phyloP scores from a whole-genome alignment of 2,113 vertebrate species.

The Orycteropus afer region DNA sequence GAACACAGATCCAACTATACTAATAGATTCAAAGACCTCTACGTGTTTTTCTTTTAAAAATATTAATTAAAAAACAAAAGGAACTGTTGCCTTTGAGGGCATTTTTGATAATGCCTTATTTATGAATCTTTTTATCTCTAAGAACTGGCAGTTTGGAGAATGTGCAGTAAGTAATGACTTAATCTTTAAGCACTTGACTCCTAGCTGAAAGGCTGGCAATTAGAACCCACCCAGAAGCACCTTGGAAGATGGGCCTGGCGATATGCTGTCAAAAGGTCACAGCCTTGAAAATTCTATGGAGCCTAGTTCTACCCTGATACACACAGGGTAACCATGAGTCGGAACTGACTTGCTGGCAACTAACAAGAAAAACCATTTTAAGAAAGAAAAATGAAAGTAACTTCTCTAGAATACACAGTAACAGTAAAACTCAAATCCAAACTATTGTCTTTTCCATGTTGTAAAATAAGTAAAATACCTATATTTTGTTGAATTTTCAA shows the following conservation, averaged over 20 bases:
- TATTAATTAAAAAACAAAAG: background rate
- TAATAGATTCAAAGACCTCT: background rate
- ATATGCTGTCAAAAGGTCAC: background rate
- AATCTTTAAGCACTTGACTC: background rate
- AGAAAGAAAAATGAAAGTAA: conserved; percentile 53
- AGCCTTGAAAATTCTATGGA: no score
- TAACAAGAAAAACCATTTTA: background rate
- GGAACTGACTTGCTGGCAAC: background rate
- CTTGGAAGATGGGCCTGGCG: background rate
- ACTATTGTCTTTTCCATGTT: conserved; percentile 15
- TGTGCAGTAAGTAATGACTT: background rate
- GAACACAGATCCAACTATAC: background rate
- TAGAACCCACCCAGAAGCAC: background rate
- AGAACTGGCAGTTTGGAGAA: background rate
- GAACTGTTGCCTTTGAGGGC: background rate
- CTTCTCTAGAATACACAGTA: background rate
- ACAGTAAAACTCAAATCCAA: conserved; percentile 45
- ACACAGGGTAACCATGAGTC: background rate
- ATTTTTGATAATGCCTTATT: conserved; percentile 8
- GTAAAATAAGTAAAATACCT: conserved; percentile 81
- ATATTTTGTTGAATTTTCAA: conserved; percentile 86
- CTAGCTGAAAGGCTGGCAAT: background rate
- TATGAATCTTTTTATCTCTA: background rate
- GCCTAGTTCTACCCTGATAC: background rate
- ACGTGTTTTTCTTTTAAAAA: conserved; percentile 29